A percentile compares a stretch with the other conserved stretches of the same genome.
phyloP scores from a whole-genome alignment of 2,888 invertebrate species.

The Apamea monoglypha region DNA sequence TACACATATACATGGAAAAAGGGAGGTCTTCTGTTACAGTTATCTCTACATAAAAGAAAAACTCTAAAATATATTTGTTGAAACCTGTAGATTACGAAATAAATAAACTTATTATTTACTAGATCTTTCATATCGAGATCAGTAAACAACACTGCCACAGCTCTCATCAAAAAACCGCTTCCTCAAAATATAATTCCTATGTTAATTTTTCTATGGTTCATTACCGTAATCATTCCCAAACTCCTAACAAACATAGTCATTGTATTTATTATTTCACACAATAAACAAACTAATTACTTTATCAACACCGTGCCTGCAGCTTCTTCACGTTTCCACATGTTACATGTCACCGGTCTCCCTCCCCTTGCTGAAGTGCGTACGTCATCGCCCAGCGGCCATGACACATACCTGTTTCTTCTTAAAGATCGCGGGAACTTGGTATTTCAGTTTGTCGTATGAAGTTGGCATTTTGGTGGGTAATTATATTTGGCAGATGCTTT shows the following conservation, averaged over 20 bases:
- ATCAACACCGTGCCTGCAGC: conserved; percentile 63
- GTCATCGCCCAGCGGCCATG: conserved; percentile 63
- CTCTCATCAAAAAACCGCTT: background rate
- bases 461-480: conserved; percentile 40
- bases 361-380: conserved; percentile 67
- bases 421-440: conserved; percentile 54
- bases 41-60: no score
- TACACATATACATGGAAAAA: no score
- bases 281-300: conserved; percentile 50
- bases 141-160: background rate
- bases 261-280: conserved; percentile 31
- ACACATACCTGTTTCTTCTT: conserved; percentile 61
- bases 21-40: no score
- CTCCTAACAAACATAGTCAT: conserved; percentile 6
- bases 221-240: background rate
- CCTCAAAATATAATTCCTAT: background rate
- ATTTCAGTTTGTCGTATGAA: conserved; percentile 43
- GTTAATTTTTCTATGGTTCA: background rate
- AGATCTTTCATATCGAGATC: background rate
- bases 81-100: no score
- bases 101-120: no score
- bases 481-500: conserved; percentile 22
- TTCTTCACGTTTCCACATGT: conserved; percentile 68
- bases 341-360: conserved; percentile 65
- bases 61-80: no score